These are phyloP conservation scores for Cheilosia urbana DNA, from an alignment of 2,888 invertebrate species.

Conservation along the genomic window DNA sequence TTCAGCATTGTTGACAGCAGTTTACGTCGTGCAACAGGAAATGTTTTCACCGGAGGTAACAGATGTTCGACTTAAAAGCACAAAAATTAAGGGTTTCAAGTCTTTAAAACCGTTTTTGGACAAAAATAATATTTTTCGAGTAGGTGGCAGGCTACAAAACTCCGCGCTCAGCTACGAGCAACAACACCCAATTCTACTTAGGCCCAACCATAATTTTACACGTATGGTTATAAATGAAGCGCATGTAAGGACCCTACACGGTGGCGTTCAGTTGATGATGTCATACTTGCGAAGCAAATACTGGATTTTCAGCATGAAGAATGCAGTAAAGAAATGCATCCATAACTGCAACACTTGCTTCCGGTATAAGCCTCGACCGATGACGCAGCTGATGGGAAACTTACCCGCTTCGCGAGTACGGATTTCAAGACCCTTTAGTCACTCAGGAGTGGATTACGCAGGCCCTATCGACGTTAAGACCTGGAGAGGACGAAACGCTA, in stretches of 20 bases:
- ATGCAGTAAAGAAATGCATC: conserved; percentile 13
- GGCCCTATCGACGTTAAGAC: conserved; percentile 71
- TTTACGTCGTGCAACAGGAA: conserved; percentile 14
- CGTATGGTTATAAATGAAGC: conserved; percentile 6
- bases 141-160: conserved; percentile 30
- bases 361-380: conserved; percentile 10
- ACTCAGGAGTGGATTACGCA: conserved; percentile 75
- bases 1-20: conserved; percentile 16
- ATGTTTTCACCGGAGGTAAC: conserved; percentile 7
- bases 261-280: conserved; percentile 14
- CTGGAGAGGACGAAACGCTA: conserved; percentile 54
- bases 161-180: conserved; percentile 6
- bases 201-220: background rate
- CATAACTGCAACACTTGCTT: conserved; percentile 16
- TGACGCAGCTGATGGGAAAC: conserved; percentile 77
- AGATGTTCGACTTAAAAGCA: conserved; percentile 9
- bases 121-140: no score
- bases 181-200: conserved; percentile 19
- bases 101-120: background rate
- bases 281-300: conserved; percentile 2
- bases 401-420: conserved; percentile 73
- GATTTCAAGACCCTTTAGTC: conserved; percentile 62
- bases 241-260: conserved; percentile 15
- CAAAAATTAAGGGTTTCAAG: conserved; percentile 14
- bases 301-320: conserved; percentile 5